phyloP scores from a whole-genome alignment of 2,888 invertebrate species.

The Zootermopsis nevadensis region DNA sequence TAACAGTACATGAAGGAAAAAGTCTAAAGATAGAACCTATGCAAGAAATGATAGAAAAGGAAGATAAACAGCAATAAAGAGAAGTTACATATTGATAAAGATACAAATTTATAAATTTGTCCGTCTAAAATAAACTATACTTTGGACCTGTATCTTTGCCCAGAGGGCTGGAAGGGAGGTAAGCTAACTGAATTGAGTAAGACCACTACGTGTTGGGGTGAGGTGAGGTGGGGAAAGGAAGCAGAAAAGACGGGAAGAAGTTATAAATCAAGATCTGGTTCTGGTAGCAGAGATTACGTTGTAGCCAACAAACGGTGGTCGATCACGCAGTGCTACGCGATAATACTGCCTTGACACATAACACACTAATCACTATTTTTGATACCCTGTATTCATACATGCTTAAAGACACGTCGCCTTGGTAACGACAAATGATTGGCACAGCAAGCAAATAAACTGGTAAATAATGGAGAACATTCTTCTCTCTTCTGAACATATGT shows the following conservation, averaged over 20 bases:
- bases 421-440: background rate
- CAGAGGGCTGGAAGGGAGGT: background rate
- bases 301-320: conserved; percentile 24
- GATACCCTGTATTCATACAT: background rate
- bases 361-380: no score
- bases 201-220: background rate
- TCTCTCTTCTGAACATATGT: background rate
- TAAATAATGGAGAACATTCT: no score
- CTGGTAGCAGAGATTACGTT: conserved; percentile 33
- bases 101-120: background rate
- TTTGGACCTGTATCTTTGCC: background rate
- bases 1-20: no score
- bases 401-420: background rate
- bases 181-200: background rate
- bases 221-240: background rate
- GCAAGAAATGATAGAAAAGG: no score
- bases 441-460: background rate
- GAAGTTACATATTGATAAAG: no score
- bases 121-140: background rate
- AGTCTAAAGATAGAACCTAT: no score
- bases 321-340: conserved; percentile 34
- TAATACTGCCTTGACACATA: background rate
- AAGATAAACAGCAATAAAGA: no score
- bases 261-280: conserved; percentile 45
- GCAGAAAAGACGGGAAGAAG: conserved; percentile 38